A percentile compares a stretch with the other conserved stretches of the same genome.
phyloP scores from a whole-genome alignment of 1,140 invertebrate species.

The Aethina tumida region DNA sequence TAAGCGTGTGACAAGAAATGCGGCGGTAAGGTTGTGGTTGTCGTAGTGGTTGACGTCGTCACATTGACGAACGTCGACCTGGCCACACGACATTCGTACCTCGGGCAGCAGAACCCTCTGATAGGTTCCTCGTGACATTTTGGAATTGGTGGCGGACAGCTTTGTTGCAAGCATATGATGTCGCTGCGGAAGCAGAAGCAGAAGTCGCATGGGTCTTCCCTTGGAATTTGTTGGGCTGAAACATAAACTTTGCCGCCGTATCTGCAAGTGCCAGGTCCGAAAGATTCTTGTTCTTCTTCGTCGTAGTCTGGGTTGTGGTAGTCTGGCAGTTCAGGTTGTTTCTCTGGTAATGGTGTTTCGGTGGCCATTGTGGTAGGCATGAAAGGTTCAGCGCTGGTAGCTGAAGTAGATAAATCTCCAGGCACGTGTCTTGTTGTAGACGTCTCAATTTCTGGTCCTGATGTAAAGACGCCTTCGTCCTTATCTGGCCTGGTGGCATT shows the following conservation, averaged over 20 bases:
- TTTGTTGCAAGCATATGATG: conserved; percentile 90
- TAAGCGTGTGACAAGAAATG: conserved; percentile 70
- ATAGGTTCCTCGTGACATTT: conserved; percentile 86
- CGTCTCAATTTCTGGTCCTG: conserved; percentile 14
- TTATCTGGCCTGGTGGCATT: conserved; percentile 9
- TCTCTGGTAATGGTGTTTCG: conserved; percentile 14
- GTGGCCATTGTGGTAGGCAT: conserved; percentile 21
- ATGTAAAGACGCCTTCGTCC: conserved; percentile 16
- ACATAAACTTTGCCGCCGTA: conserved; percentile 87
- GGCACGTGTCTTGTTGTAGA: conserved; percentile 14
- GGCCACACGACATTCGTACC: conserved; percentile 85
- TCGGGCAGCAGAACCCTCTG: conserved; percentile 85
- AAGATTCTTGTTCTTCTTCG: conserved; percentile 61
- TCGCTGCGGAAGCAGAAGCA: conserved; percentile 95
- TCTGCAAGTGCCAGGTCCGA: conserved; percentile 80
- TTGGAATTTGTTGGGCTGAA: conserved; percentile 87
- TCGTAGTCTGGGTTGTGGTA: conserved; percentile 42
- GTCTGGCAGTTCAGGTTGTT: conserved; percentile 24
- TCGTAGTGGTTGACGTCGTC: conserved; percentile 74
- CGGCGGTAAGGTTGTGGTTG: conserved; percentile 73
- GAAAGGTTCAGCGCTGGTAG: conserved; percentile 8
- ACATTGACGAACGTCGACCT: conserved; percentile 68
- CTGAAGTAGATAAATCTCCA: conserved; percentile 26
- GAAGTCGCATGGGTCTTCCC: conserved; percentile 90
- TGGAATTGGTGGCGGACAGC: conserved; percentile 85